Percentiles rank a stretch among this genome's conserved stretches.
Conservation (phyloP, 1,140 invertebrate species). For the Brachionus manjavacas region DNA sequence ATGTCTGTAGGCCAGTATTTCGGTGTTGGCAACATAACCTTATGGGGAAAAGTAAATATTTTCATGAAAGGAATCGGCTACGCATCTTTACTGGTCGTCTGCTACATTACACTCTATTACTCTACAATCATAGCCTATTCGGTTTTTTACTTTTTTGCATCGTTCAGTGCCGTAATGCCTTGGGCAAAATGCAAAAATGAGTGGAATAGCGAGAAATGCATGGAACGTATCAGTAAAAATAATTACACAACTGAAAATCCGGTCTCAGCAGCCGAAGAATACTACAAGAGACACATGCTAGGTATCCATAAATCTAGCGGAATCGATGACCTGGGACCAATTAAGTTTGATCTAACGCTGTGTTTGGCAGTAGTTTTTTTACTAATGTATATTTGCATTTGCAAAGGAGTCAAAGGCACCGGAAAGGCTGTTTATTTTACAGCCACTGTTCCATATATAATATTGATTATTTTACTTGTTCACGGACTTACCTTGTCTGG, state of each 20-base stretch:
- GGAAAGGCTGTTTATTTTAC: constrained; percentile 42
- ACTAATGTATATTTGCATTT: constrained; percentile 35
- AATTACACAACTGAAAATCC: not conserved
- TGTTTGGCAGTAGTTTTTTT: constrained; percentile 32
- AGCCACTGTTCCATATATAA: constrained; percentile 36
- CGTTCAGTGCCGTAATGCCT: constrained; percentile 75
- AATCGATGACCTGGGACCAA: not conserved
- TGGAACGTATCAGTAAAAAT: not conserved
- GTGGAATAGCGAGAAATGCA: constrained; percentile 61
- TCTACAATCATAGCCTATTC: constrained; percentile 90
- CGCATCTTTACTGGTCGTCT: constrained; percentile 49
- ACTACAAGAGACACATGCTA: constrained; percentile 32
- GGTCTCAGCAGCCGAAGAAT: constrained; percentile 23
- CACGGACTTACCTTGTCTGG: constrained; percentile 24
- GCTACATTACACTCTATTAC: constrained; percentile 68
- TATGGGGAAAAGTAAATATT: constrained; percentile 28
- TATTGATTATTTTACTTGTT: constrained; percentile 27
- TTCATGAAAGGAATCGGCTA: constrained; percentile 51
- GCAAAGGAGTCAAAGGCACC: constrained; percentile 52
- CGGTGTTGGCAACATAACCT: constrained; percentile 12
- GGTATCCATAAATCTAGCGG: constrained; percentile 28
- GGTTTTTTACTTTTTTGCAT: constrained; percentile 85
- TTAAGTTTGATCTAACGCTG: not conserved
- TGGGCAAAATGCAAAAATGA: constrained; percentile 76
- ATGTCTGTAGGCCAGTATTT: constrained; percentile 20